Conservation (phyloP, 2,888 invertebrate genomes). For the Taphrorychus bicolor region DNA sequence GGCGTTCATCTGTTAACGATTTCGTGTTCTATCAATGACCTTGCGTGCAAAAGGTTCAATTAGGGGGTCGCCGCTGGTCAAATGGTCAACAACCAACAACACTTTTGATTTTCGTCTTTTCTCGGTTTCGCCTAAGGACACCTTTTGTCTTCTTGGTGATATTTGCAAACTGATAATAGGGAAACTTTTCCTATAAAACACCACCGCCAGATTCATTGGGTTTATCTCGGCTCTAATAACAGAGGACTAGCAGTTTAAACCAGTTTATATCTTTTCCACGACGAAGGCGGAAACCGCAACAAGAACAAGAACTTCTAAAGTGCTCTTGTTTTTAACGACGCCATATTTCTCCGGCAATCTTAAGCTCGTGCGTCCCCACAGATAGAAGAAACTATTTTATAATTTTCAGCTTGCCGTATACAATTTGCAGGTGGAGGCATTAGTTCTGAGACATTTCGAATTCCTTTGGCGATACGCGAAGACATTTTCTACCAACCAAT, state of each 20-base stretch:
- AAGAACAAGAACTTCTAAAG: conserved; percentile 28
- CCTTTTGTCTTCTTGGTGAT: neutral
- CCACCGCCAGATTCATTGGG: neutral
- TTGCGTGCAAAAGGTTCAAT: neutral
- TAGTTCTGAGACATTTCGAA: conserved; percentile 21
- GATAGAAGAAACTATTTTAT: conserved; percentile 34
- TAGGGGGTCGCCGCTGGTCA: neutral
- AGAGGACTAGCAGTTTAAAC: conserved; percentile 16
- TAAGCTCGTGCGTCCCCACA: conserved; percentile 29
- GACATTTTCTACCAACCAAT: conserved; percentile 3
- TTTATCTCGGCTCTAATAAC: conserved; percentile 8
- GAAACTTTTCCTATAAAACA: conserved; percentile 6
- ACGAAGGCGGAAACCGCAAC: conserved; percentile 18
- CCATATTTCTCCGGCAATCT: conserved; percentile 31
- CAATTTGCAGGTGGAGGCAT: conserved; percentile 36
- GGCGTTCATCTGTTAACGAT: neutral
- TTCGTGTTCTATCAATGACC: conserved; percentile 4
- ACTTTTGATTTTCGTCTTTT: neutral
- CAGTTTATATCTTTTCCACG: conserved; percentile 20
- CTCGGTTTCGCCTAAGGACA: neutral
- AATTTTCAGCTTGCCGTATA: conserved; percentile 25
- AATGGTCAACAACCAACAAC: neutral
- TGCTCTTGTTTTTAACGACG: conserved; percentile 34
- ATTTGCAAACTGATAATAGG: neutral
- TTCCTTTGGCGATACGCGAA: conserved; percentile 8